Percentiles rank a stretch among this genome's conserved stretches.
These are phyloP conservation scores for Sminthurides aquaticus DNA, from an alignment of 2,888 invertebrate genomes.

Conservation along the genomic window DNA sequence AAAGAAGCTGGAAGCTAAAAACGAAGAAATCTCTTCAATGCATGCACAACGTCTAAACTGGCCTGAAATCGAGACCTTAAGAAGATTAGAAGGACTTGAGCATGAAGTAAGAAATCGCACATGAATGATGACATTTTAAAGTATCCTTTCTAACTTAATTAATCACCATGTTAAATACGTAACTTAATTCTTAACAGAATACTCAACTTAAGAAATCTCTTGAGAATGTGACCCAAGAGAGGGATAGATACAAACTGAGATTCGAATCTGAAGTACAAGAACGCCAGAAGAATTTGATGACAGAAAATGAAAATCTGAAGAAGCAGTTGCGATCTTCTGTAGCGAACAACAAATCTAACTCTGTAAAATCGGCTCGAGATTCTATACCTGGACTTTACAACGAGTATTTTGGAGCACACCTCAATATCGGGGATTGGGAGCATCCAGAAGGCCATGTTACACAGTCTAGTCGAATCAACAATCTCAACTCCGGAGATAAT, in stretches of 20 bases:
- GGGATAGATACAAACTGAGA: constrained; percentile 4
- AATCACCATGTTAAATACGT: no score
- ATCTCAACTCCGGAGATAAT: not conserved
- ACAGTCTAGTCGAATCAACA: no score
- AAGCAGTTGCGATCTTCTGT: constrained; percentile 5
- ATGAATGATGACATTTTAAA: no score
- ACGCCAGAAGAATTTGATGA: not conserved
- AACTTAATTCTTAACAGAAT: constrained; percentile 3
- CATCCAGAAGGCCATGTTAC: no score
- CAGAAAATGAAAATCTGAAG: constrained; percentile 16
- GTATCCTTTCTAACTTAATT: no score
- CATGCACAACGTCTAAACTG: constrained; percentile 2
- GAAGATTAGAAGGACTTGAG: constrained; percentile 9
- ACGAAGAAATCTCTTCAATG: constrained; percentile 4
- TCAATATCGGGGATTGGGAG: no score
- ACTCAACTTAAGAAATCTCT: constrained; percentile 5
- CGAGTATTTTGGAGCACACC: no score
- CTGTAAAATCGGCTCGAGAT: no score
- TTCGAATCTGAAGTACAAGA: constrained; percentile 5
- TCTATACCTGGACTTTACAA: no score
- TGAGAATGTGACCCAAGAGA: not conserved
- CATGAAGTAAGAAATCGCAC: constrained; percentile 6
- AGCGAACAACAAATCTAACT: no score
- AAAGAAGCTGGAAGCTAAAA: constrained; percentile 4
- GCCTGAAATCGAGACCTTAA: constrained; percentile 6